Base-by-base conservation (phyloP, 2,888 invertebrate species). In the Gortyna flavago region DNA sequence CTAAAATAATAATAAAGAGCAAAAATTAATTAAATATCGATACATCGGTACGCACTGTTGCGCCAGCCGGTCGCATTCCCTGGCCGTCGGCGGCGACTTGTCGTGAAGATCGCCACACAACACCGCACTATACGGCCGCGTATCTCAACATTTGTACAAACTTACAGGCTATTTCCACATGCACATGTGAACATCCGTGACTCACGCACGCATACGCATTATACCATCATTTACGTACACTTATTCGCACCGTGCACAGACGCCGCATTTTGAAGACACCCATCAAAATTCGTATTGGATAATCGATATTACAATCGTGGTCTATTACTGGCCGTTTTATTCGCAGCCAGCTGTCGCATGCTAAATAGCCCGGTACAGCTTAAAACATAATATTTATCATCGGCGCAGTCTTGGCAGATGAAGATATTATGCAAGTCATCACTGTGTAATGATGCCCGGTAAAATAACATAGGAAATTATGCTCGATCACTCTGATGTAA, bases 21-120 rank as follows among this genome's bases (percentile, higher is more conserved):
- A 75, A 77, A 79, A 85, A 70, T 59, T 66, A 68, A 79, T 81
- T 65, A 87, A 89, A 84, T 91, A 92, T 93, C 93, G 94, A 94
- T 91, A 90, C 51, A 81, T 90, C n/a, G 91, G 80, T 94, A 91
- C 86, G 85, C 96, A 94, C 96, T 96, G 94, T 93, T 92, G 92
- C 93, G 93, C 94, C 95, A 94, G 95, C 95, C 95, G 96, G 96
- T 95, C 95, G 94, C 96, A 96, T 96, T 95, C 96, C 91, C 95
- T 93, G 94, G 93, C 92, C 93, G 92, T 91, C 92, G 92, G 89
- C 86, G 92, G 93, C 95, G 94, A 92, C 92, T 92, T 91, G 94
- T 94, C 94, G 94, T 92, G 94, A 92, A 92, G 93, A 94, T 92
- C 92, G 92, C 92, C 91, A 90, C 92, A 91, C 93, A 92, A 90